Base-by-base conservation (phyloP, 2,797 vertebrate genomes). In the Propithecus deckenii region DNA sequence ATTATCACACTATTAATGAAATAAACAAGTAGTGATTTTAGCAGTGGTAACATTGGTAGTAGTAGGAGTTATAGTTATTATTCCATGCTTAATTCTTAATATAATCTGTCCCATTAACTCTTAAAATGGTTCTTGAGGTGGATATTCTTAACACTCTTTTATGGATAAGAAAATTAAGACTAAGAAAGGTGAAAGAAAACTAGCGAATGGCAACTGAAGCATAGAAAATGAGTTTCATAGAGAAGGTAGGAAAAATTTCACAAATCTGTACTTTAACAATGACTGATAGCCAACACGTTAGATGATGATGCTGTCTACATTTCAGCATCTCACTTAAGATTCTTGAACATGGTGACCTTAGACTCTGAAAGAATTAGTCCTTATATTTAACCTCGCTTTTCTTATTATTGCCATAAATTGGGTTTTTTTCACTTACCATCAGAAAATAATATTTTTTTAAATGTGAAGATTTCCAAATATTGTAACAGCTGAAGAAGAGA, bases 391-490 rank as follows among this genome's bases (percentile, higher is more conserved):
- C 30, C n/a, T 91, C 23, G 41, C 30, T 89, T 86, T 93, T 32
- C n/a, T 89, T 22, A 23, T 61, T 80, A 28, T 48, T 91, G 38
- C 1, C 18, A 81, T 38, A 41, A 72, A 3, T 71, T 43, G 52
- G 35, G 0, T 48, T 83, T 81, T 88, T 55, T 89, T 67, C 41
- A 17, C 11, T 96, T 94, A 57, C 43, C 25, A 32, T 48, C 23
- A 89, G 65, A 89, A 89, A 81, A 88, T 23, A 83, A 14, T 89
- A 22, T 81, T 95, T 96, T 95, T 96, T 92, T 10, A 72, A 93
- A 84, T 92, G 48, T 86, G 76, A 90, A 91, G 65, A 94, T 81
- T 86, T 67, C 74, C 80, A 96, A 95, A 95, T 96, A 95, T 87
- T 96, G 23, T 95, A 92, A 76, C 32, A 96, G 86, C 35, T 52